Conservation (phyloP, 2,113 vertebrate genomes). For the Gambusia holbrooki region DNA sequence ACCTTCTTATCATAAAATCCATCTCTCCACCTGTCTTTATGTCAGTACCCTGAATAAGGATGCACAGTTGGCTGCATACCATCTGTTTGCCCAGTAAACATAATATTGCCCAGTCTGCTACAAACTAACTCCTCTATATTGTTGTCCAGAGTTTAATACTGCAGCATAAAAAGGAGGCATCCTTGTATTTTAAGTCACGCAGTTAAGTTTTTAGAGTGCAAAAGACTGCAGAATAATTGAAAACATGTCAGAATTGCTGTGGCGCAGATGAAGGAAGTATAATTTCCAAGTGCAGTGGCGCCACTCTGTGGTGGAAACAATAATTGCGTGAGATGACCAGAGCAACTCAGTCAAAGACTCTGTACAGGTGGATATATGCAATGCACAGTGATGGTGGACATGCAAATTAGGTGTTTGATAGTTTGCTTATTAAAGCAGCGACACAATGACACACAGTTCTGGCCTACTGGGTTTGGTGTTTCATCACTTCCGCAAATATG, state of each 20-base stretch:
- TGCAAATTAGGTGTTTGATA: neutral
- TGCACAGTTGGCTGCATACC: constrained; percentile 20
- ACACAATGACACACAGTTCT: constrained; percentile 13
- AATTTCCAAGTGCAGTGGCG: constrained; percentile 36
- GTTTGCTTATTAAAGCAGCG: constrained; percentile 26
- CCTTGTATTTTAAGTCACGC: neutral
- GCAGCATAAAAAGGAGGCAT: neutral
- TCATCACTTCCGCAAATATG: constrained; percentile 40
- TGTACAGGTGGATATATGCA: neutral
- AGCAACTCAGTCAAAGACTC: neutral
- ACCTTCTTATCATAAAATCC: constrained; percentile 5
- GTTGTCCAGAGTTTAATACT: neutral
- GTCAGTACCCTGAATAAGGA: constrained; percentile 7
- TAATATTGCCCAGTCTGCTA: constrained; percentile 20
- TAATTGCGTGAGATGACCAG: neutral
- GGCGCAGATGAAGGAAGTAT: constrained; percentile 17
- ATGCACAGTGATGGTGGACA: neutral
- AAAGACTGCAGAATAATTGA: neutral
- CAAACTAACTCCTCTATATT: constrained; percentile 5
- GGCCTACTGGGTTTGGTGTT: constrained; percentile 19
- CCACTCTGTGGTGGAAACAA: constrained; percentile 56
- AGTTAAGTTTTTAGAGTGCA: neutral
- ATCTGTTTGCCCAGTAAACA: constrained; percentile 47
- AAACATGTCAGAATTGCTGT: constrained; percentile 1
- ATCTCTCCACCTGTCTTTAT: constrained; percentile 9